phyloP scores from a whole-genome alignment of 1,140 invertebrate genomes.

The Zaprionus nigranus region DNA sequence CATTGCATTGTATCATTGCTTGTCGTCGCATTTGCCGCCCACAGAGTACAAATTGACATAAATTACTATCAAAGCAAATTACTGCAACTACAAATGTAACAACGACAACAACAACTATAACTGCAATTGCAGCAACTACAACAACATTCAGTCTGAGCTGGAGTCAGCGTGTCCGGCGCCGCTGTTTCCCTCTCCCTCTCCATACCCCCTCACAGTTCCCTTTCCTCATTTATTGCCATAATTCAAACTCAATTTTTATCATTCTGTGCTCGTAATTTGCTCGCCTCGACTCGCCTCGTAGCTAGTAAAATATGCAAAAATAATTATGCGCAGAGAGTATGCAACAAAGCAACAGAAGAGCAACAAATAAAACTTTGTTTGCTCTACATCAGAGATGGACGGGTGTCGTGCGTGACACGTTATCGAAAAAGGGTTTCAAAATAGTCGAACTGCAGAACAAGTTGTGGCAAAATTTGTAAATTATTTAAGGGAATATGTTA shows the following conservation, averaged over 20 bases:
- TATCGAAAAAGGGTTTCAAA: background rate
- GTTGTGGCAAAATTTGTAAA: too few relatives aligned
- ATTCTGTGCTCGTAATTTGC: constrained; percentile 66
- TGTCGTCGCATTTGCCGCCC: constrained; percentile 33
- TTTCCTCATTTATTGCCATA: constrained; percentile 73
- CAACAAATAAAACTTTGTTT: constrained; percentile 25
- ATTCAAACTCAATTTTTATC: constrained; percentile 82
- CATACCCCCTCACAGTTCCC: constrained; percentile 8
- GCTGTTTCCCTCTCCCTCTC: background rate
- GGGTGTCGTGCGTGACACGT: constrained; percentile 2
- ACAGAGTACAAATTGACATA: constrained; percentile 64
- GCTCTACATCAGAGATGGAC: background rate
- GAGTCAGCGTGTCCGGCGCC: background rate
- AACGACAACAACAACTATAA: background rate
- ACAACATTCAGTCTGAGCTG: constrained; percentile 22
- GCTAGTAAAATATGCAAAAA: constrained; percentile 78
- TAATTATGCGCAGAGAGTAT: constrained; percentile 82
- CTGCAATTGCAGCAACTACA: background rate
- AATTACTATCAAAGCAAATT: constrained; percentile 64
- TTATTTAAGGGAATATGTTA: too few relatives aligned
- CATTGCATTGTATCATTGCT: background rate
- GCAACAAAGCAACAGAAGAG: constrained; percentile 56
- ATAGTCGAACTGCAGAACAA: too few relatives aligned
- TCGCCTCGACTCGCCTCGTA: constrained; percentile 6
- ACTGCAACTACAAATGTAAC: constrained; percentile 15